Evolutionary conservation across 2,888 invertebrate genomes (phyloP), one percentile per base, ranked within the genome.

Genomic region (Nymphalis urticae): DNA sequence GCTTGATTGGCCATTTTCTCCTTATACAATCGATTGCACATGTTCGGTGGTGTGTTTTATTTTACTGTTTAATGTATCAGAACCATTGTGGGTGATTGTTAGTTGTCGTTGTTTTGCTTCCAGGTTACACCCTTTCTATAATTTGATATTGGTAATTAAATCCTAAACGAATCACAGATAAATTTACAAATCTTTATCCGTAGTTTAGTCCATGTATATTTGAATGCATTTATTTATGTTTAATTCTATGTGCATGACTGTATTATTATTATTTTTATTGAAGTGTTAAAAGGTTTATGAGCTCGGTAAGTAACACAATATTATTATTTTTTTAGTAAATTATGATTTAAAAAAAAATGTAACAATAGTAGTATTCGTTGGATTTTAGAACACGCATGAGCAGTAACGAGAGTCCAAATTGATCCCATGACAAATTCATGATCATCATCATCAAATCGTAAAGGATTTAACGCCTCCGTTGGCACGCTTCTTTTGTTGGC

Each of bases 391-490:
- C 61, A 75, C 73, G 75, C 76, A 67, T 73, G 75, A 71, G 71
- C 72, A 65, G 73, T 75, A 71, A 73, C 66, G 69, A 75, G 70
- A 73, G 61, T 73, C 72, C 61, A 83, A 84, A 81, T 77, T 80
- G 81, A 82, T 80, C 82, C 86, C 85, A 85, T 88, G 91, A 91
- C 90, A 90, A 90, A 89, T 87, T 85, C 86, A 86, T 83, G 85
- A 89, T 86, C 85, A 87, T 88, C 85, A 84, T 85, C 90, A 87
- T 88, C 86, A 88, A 90, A 90, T 92, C 89, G 91, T 90, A 88
- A 92, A 90, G 93, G 93, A 93, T 93, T 93, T 93, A 92, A 93
- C 93, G 93, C 92, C 90, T 92, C 89, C 82, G 88, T 92, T 92
- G 86, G 89, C 93, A 90, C 90, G 87, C 90, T 92, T 86, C 90